phyloP scores from a whole-genome alignment of 2,797 vertebrate species.

The Clarias platycephalus region DNA sequence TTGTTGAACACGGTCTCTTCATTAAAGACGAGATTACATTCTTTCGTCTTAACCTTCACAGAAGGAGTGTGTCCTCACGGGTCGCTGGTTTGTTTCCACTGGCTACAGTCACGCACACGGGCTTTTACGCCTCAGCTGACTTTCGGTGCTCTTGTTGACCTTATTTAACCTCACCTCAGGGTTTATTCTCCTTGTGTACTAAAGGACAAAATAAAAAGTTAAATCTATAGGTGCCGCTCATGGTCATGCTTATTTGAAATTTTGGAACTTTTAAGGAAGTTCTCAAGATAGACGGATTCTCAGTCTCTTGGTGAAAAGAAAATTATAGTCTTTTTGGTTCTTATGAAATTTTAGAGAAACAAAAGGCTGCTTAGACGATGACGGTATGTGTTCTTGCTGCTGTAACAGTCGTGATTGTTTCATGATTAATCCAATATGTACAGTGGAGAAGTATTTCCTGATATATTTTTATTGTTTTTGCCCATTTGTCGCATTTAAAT shows the following conservation, averaged over 20 bases:
- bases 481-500: no score
- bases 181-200: background rate
- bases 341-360: background rate
- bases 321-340: background rate
- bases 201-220: background rate
- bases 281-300: background rate
- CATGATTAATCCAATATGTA: no score
- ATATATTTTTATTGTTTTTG: no score
- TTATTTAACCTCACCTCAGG: no score
- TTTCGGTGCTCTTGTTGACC: background rate
- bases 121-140: constrained; percentile 11
- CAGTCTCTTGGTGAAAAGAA: background rate
- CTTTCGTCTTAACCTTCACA: background rate
- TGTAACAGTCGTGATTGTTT: no score
- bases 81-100: constrained; percentile 32
- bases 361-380: no score
- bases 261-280: background rate
- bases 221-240: background rate
- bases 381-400: no score
- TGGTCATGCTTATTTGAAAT: background rate
- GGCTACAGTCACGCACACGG: constrained; percentile 21
- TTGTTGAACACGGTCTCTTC: background rate
- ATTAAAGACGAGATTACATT: background rate
- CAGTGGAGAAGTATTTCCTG: no score
- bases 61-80: background rate